Percentiles rank a stretch among this genome's conserved stretches.
These are phyloP conservation scores for Corynorhinus townsendii DNA, from an alignment of 2,113 vertebrate species.

Conservation along the genomic window DNA sequence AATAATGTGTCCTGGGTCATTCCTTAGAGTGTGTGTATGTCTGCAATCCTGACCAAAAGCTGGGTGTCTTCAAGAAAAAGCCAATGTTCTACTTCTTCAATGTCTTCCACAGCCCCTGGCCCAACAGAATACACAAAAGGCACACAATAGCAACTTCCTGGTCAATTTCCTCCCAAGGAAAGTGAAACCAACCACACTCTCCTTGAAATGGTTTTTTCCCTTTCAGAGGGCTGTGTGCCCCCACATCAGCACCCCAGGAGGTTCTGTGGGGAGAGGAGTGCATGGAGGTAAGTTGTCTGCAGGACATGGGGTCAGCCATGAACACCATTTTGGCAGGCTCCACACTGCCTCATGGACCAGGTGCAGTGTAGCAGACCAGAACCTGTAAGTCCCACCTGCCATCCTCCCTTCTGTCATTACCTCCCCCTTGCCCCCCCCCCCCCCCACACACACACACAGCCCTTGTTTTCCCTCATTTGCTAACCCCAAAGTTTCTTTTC, in stretches of 20 bases:
- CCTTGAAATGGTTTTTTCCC: not conserved
- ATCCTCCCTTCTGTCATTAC: not conserved
- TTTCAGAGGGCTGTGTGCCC: not conserved
- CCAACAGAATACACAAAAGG: not conserved
- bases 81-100: not conserved
- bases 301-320: not conserved
- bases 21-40: not conserved
- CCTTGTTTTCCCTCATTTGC: not conserved
- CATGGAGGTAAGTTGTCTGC: not conserved
- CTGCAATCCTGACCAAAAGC: not conserved
- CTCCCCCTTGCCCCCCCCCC: no score
- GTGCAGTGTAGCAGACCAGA: fast-evolving
- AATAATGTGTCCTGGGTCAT: not conserved
- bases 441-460: not conserved
- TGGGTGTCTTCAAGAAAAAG: not conserved
- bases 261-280: not conserved
- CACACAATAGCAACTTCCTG: not conserved
- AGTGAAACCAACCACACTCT: not conserved
- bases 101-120: not conserved
- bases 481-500: not conserved
- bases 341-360: not conserved
- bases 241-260: not conserved
- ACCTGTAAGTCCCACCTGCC: not conserved
- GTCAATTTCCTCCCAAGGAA: not conserved
- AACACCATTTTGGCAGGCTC: not conserved